Conservation (phyloP, 2,888 invertebrate genomes). For the Dusona sp. region DNA sequence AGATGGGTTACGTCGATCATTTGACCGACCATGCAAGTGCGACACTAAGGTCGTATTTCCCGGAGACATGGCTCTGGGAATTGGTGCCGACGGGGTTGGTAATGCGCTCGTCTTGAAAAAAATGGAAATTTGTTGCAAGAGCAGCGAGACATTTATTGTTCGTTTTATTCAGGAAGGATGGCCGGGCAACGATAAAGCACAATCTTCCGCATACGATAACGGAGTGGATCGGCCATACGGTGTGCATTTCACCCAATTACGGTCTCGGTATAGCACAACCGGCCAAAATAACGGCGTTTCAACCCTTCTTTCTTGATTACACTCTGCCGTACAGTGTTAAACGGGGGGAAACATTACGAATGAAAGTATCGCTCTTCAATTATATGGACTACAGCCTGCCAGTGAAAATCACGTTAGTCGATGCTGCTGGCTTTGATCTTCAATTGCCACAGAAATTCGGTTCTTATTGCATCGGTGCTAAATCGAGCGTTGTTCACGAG, state of each 20-base stretch:
- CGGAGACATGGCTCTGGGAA: slow-evolving; percentile 90
- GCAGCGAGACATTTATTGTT: background rate
- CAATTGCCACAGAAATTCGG: slow-evolving; percentile 73
- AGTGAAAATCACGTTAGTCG: slow-evolving; percentile 82
- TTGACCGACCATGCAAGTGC: slow-evolving; percentile 76
- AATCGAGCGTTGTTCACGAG: slow-evolving; percentile 80
- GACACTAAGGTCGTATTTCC: slow-evolving; percentile 85
- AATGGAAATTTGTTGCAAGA: background rate
- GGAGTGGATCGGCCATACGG: slow-evolving; percentile 87
- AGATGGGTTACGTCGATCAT: slow-evolving; percentile 78
- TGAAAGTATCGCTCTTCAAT: slow-evolving; percentile 90
- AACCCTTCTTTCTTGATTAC: slow-evolving; percentile 91
- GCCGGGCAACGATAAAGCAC: slow-evolving; percentile 82
- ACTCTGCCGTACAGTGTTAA: slow-evolving; percentile 89
- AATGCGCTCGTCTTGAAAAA: background rate
- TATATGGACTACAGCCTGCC: slow-evolving; percentile 89
- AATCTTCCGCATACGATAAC: slow-evolving; percentile 88
- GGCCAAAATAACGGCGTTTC: slow-evolving; percentile 86
- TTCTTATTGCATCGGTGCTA: slow-evolving; percentile 78
- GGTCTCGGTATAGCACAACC: slow-evolving; percentile 86
- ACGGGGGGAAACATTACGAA: slow-evolving; percentile 88
- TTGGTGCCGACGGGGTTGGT: slow-evolving; percentile 84
- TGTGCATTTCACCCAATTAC: slow-evolving; percentile 86
- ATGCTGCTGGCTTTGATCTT: slow-evolving; percentile 78
- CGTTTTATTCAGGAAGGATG: slow-evolving; percentile 79